phyloP scores from a whole-genome alignment of 2,113 vertebrate species.

The Ictalurus punctatus region DNA sequence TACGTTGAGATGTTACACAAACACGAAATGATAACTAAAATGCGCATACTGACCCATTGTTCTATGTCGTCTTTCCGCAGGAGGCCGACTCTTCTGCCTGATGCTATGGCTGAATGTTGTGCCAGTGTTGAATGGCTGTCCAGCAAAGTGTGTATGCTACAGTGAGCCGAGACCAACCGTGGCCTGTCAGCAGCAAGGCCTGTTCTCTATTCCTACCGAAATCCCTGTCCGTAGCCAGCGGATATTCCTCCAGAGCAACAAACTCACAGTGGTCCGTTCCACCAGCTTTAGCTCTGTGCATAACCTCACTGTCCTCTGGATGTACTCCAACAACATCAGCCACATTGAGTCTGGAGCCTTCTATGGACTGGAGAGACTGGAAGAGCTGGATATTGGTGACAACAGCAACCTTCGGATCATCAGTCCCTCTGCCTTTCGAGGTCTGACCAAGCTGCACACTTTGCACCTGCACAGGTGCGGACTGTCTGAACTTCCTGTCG shows the following conservation, averaged over 20 bases:
- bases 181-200: conserved; percentile 95
- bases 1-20: not conserved
- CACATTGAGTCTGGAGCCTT: conserved; percentile 89
- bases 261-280: conserved; percentile 82
- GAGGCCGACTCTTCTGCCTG: conserved; percentile 88
- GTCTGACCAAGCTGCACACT: conserved; percentile 88
- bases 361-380: conserved; percentile 84
- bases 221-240: conserved; percentile 92
- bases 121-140: conserved; percentile 81
- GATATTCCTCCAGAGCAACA: conserved; percentile 96
- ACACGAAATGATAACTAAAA: not conserved
- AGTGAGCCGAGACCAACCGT: conserved; percentile 90
- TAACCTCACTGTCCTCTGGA: conserved; percentile 94
- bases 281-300: conserved; percentile 89
- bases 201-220: conserved; percentile 85
- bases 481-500: conserved; percentile 84
- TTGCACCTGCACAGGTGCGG: conserved; percentile 94
- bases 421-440: conserved; percentile 85
- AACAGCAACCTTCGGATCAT: conserved; percentile 88
- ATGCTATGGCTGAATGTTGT: conserved; percentile 88
- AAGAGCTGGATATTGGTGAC: conserved; percentile 95
- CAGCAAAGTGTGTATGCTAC: conserved; percentile 92
- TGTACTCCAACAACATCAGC: conserved; percentile 94
- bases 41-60: conserved; percentile 34
- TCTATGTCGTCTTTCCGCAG: conserved; percentile 69